Evolutionary conservation across 2,888 invertebrate genomes (phyloP).

Genomic region (Shargacucullia verbasci): DNA sequence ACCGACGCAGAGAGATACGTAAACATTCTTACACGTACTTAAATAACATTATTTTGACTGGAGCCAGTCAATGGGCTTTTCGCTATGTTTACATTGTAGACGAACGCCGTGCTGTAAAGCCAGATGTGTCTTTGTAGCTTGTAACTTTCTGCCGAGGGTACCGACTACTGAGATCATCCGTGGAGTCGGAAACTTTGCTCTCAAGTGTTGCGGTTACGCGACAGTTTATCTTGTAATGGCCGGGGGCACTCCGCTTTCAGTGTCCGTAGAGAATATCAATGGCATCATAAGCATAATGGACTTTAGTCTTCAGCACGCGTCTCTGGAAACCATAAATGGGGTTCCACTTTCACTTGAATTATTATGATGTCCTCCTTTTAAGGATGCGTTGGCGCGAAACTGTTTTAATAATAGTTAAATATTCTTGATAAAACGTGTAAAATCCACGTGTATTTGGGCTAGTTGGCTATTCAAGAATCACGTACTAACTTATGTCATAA

Average conservation of each 20-base stretch:
- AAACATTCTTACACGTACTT: conserved; percentile 49
- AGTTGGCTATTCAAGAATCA: conserved; percentile 27
- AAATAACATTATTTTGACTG: conserved; percentile 37
- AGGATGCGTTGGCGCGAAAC: conserved; percentile 54
- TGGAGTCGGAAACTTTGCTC: conserved; percentile 49
- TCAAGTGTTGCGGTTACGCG: conserved; percentile 49
- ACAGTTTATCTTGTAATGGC: conserved; percentile 63
- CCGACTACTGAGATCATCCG: conserved; percentile 33
- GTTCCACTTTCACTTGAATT: conserved; percentile 75
- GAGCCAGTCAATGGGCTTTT: conserved; percentile 28
- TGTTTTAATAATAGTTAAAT: conserved; percentile 50
- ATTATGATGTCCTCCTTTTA: conserved; percentile 66
- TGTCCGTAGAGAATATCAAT: conserved; percentile 74
- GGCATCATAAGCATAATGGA: conserved; percentile 74
- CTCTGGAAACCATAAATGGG: conserved; percentile 61
- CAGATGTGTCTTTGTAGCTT: conserved; percentile 10
- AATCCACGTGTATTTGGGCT: conserved; percentile 26
- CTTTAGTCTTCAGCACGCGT: conserved; percentile 66
- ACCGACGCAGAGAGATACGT: conserved; percentile 15
- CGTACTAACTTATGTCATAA: conserved; percentile 11
- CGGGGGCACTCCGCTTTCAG: conserved; percentile 64
- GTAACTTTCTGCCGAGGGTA: conserved; percentile 32
- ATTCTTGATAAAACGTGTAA: conserved; percentile 48
- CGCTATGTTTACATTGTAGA: conserved; percentile 20
- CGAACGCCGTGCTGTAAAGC: conserved; percentile 11